These are phyloP conservation scores for Caenorhabditis virilis DNA, from an alignment of 2,888 invertebrate genomes.

Conservation along the genomic window DNA sequence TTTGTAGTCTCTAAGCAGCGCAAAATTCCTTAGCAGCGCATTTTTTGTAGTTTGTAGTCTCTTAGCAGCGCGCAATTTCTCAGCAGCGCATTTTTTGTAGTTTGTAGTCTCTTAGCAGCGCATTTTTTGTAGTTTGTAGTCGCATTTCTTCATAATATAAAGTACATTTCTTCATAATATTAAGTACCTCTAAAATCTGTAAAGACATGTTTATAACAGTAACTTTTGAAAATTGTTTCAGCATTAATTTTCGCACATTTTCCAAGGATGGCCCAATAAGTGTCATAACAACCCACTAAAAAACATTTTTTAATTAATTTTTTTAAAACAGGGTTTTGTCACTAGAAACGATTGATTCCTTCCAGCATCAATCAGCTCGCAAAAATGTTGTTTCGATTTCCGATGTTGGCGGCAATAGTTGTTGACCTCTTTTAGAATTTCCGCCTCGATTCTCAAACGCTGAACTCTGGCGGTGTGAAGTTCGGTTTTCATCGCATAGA, in stretches of 20 bases:
- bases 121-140: too few relatives aligned
- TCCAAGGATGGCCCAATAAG: constrained; percentile 37
- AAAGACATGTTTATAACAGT: constrained; percentile 28
- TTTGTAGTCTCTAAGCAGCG: too few relatives aligned
- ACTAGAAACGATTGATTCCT: constrained; percentile 12
- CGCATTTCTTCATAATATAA: too few relatives aligned
- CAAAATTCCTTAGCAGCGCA: too few relatives aligned
- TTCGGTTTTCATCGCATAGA: constrained; percentile 38
- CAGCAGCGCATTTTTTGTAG: too few relatives aligned
- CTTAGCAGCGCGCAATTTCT: too few relatives aligned
- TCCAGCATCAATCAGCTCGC: constrained; percentile 25
- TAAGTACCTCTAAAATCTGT: constrained; percentile 30
- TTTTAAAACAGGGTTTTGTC: background rate
- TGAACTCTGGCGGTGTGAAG: constrained; percentile 5
- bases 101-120: too few relatives aligned
- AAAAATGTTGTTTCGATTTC: constrained; percentile 18
- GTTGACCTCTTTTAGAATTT: constrained; percentile 22
- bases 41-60: too few relatives aligned
- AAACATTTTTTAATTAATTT: background rate
- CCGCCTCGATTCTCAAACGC: constrained; percentile 19
- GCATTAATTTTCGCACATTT: constrained; percentile 17
- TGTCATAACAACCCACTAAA: constrained; percentile 37
- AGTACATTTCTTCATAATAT: too few relatives aligned
- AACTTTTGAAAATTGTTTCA: constrained; percentile 14
- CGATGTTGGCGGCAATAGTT: constrained; percentile 8